phyloP scores from a whole-genome alignment of 2,113 vertebrate genomes.

The Hemicordylus capensis region DNA sequence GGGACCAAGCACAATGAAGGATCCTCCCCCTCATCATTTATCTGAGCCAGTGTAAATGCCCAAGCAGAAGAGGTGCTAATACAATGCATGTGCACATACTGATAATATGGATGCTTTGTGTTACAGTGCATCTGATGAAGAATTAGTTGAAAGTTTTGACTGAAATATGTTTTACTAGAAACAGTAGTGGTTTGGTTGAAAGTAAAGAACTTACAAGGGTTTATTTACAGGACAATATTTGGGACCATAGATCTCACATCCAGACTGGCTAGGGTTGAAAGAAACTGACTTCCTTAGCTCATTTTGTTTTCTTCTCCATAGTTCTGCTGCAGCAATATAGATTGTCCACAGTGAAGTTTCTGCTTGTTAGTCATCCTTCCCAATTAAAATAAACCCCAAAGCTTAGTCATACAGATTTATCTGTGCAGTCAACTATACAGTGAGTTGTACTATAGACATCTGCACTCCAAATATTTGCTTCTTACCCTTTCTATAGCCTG shows the following conservation, averaged over 20 bases:
- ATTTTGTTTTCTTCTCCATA: no score
- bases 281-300: not conserved
- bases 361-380: not conserved
- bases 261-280: no score
- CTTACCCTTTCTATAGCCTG: not conserved
- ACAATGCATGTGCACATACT: not conserved
- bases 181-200: not conserved
- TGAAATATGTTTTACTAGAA: not conserved
- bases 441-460: not conserved
- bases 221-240: not conserved
- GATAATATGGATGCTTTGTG: not conserved
- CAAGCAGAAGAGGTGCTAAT: not conserved
- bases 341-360: not conserved
- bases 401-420: not conserved
- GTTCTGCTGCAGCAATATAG: not conserved
- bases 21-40: not conserved
- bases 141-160: not conserved
- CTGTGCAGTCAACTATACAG: not conserved
- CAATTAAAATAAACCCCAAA: not conserved
- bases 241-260: not conserved
- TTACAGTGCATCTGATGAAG: not conserved
- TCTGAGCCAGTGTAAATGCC: not conserved
- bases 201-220: not conserved
- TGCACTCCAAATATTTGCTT: not conserved
- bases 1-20: no score